Evolutionary conservation across 1,140 invertebrate species (phyloP), one percentile per base, ranked within the genome.

Genomic region (Trachymyrmex septentrionalis): DNA sequence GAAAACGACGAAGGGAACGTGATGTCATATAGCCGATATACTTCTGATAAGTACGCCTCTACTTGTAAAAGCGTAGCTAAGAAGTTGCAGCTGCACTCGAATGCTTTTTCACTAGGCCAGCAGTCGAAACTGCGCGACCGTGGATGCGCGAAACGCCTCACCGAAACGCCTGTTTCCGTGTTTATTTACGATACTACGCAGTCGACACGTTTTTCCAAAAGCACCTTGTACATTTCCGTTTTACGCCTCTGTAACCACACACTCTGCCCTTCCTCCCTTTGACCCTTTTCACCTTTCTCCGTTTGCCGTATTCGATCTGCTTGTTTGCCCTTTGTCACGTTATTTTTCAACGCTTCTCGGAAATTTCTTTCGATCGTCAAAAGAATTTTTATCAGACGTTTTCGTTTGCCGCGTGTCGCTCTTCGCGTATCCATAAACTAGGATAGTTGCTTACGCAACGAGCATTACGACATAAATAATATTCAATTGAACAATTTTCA

Each of bases 131-230:
- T 72, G 48, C 78, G 64, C 61, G 53, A n/a, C 44, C 21, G 12
- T 55, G 67, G n/a, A 21, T 59, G 61, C 24, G 64, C 87, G 34
- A 61, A 55, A 30, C 72, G 73, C 48, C 63, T 59, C 67, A 53
- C 57, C 44, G n/a, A n/a, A n/a, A n/a, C n/a, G n/a, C n/a, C 44
- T 76, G 86, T 75, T 75, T 57, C 55, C 27, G 64, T 85, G 85
- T 90, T 90, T 91, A 88, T 90, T 85, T 85, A 80, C 84, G 75
- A 82, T 59, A 38, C 86, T 61, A 71, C 34, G 48, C 75, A 57
- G 69, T 80, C 75, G 69, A 88, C 90, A 88, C 73, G 89, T 90
- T 88, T 90, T 85, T 85, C 87, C 77, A 57, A 89, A 89, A 77
- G 75, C 87, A 69, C 50, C 50, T 30, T 67, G 63, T 61, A 61